Base-by-base conservation (phyloP, 2,888 invertebrate genomes). In the Argyresthia albistria region DNA sequence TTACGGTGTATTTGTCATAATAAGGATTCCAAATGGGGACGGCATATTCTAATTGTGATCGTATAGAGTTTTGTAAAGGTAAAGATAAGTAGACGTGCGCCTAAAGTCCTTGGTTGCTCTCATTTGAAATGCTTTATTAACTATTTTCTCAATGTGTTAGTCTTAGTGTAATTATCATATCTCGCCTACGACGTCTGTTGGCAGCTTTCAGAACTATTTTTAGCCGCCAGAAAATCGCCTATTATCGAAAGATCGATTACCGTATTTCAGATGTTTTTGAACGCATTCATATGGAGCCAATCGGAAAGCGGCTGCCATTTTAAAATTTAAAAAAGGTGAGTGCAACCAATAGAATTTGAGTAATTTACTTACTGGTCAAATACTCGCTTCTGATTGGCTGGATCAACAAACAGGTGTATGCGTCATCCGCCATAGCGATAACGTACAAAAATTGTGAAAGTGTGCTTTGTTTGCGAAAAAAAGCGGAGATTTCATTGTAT, bases 361-460 rank as follows among this genome's bases (percentile, higher is more conserved):
- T 66, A 70, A 76, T 80, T 63, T 66, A 67, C 61, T 69, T 71
- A 84, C 83, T 79, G 84, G 86, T 76, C 67, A 64, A 73, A 76
- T 75, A 59, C 55, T 55, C 51, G 14, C 59, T 64, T 69, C 59
- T 73, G 68, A 84, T 84, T 86, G 82, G 86, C 50, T 48, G 51
- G 57, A 25, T 59, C 56, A 60, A 70, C 65, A 52, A 79, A 77
- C 84, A 84, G 82, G 79, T 86, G 83, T 76, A 79, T 86, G 86
- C 87, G 86, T 87, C 86, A 86, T 82, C 80, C 83, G 81, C 83
- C 83, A 83, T 25, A 25, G 3, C 25, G 25, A 25, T 86, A 80
- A 71, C 80, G 80, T 76, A 60, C 63, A 64, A 70, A 66, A 62
- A 66, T 69, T 70, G 80, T 78, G 76, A 81, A 82, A 83, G 80